These are phyloP conservation scores for Homalodisca vitripennis DNA, from an alignment of 1,140 invertebrate genomes.

Conservation along the genomic window DNA sequence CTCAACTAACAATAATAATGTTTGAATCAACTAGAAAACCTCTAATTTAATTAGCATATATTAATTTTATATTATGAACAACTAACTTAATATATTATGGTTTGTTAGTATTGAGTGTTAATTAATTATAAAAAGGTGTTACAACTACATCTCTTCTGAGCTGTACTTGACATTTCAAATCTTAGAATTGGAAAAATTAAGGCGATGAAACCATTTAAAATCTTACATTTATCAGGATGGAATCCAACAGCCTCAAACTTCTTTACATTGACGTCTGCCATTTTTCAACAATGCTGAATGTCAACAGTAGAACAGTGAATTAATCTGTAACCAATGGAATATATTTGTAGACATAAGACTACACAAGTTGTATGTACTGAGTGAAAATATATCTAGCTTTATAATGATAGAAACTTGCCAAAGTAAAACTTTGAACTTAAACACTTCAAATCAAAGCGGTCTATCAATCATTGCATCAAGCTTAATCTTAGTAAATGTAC, in stretches of 20 bases:
- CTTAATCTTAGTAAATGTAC: too few relatives aligned
- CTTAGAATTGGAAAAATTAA: too few relatives aligned
- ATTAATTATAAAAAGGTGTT: constrained; percentile 1
- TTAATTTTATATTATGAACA: not conserved
- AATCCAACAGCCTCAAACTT: constrained; percentile 46
- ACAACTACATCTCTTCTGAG: not conserved
- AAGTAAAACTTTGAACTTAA: not conserved
- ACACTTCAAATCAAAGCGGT: not conserved
- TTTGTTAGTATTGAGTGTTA: not conserved
- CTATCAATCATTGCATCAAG: too few relatives aligned
- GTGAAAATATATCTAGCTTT: not conserved
- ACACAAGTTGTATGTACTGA: not conserved
- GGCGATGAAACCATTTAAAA: too few relatives aligned
- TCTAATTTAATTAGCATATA: not conserved
- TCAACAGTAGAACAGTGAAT: not conserved
- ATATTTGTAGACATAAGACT: not conserved
- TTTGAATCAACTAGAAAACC: not conserved
- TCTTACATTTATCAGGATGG: constrained; percentile 54
- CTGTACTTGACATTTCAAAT: constrained; percentile 17
- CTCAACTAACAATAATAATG: not conserved
- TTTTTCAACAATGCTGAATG: not conserved
- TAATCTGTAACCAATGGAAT: too few relatives aligned
- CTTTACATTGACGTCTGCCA: constrained; percentile 30
- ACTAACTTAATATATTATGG: not conserved
- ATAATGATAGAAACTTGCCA: not conserved